phyloP scores from a whole-genome alignment of 2,888 invertebrate species.

The Drosophila diplacantha region DNA sequence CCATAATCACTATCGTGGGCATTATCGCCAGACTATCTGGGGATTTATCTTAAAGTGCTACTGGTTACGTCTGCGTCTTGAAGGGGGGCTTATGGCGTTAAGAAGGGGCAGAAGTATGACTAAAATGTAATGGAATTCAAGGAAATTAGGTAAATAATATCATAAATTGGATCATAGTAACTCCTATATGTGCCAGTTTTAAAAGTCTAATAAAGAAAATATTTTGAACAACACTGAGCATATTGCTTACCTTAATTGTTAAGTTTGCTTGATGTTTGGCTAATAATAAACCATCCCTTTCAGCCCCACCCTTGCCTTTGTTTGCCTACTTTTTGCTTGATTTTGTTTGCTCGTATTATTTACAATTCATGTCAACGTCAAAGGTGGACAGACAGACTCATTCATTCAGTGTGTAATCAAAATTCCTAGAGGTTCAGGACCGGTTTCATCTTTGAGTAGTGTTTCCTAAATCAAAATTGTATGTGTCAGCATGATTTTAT shows the following conservation, averaged over 20 bases:
- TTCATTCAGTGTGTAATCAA: constrained; percentile 26
- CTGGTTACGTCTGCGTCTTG: constrained; percentile 37
- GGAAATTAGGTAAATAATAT: neutral
- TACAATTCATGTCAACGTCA: constrained; percentile 56
- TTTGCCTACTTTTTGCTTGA: constrained; percentile 25
- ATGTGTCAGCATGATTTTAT: neutral
- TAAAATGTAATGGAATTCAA: too few relatives aligned
- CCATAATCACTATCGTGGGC: constrained; percentile 43
- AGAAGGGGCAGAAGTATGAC: neutral
- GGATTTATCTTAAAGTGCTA: constrained; percentile 55
- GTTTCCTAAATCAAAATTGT: neutral
- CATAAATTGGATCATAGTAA: neutral
- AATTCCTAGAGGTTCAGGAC: constrained; percentile 31
- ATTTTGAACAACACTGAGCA: neutral
- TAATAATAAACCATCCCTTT: constrained; percentile 1
- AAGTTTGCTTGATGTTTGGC: neutral
- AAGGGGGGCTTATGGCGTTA: neutral
- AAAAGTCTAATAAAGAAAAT: neutral
- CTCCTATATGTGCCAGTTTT: neutral
- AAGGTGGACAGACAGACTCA: constrained; percentile 21
- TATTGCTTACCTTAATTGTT: neutral
- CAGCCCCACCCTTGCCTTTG: constrained; percentile 1
- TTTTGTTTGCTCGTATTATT: constrained; percentile 63
- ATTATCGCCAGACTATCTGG: constrained; percentile 40
- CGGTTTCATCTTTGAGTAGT: neutral